Evolutionary conservation across 2,113 vertebrate species (phyloP).

Genomic region (Elachura formosa): DNA sequence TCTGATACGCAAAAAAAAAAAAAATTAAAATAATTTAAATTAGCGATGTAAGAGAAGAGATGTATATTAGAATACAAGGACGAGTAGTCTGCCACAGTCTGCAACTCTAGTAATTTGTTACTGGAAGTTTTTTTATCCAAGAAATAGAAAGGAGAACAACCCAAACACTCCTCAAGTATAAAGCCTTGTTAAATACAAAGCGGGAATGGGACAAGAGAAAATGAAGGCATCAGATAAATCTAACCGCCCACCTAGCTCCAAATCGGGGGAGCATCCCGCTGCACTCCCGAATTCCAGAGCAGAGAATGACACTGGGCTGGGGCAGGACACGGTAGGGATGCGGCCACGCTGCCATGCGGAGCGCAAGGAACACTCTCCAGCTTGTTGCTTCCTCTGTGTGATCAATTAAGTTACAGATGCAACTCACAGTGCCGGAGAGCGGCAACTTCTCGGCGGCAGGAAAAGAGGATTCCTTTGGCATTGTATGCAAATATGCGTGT

Average conservation of each 20-base stretch:
- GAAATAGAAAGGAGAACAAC: background rate
- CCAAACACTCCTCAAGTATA: background rate
- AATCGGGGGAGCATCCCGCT: background rate
- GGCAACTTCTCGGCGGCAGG: background rate
- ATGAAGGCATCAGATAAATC: background rate
- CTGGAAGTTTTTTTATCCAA: background rate
- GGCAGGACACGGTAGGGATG: background rate
- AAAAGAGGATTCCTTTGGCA: background rate
- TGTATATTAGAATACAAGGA: background rate
- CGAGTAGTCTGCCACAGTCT: background rate
- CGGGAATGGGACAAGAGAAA: background rate
- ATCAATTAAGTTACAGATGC: slow-evolving; percentile 34
- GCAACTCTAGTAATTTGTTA: background rate
- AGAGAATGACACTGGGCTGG: background rate
- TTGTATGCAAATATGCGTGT: slow-evolving; percentile 18
- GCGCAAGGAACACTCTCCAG: background rate
- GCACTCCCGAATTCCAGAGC: background rate
- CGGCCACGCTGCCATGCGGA: background rate
- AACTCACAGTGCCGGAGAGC: background rate
- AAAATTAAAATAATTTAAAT: background rate
- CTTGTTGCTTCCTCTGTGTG: slow-evolving; percentile 52
- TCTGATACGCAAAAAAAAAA: background rate
- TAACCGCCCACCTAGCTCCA: background rate
- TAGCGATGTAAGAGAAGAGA: background rate
- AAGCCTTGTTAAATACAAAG: background rate